These are phyloP conservation scores for Griposia aprilina DNA, from an alignment of 2,888 invertebrate genomes.

Conservation along the genomic window DNA sequence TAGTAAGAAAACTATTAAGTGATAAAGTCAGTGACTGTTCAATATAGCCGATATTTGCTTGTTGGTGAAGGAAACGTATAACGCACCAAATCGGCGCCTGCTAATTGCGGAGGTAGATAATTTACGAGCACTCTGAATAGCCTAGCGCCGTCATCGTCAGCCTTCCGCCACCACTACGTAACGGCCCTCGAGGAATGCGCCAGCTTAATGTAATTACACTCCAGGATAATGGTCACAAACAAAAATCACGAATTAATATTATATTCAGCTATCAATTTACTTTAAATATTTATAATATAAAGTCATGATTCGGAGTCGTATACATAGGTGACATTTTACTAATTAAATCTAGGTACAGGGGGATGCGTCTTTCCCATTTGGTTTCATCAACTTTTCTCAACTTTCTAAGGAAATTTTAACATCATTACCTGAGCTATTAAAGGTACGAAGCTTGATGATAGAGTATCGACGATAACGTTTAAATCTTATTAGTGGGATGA, in stretches of 20 bases:
- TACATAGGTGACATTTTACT: constrained; percentile 34
- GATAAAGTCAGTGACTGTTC: constrained; percentile 63
- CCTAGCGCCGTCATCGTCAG: constrained; percentile 74
- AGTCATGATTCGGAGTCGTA: constrained; percentile 30
- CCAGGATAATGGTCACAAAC: constrained; percentile 34
- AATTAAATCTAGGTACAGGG: constrained; percentile 36
- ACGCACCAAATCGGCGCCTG: constrained; percentile 88
- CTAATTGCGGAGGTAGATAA: constrained; percentile 87
- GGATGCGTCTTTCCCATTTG: constrained; percentile 40
- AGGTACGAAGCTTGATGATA: constrained; percentile 67
- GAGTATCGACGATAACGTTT: constrained; percentile 72
- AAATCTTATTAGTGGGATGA: constrained; percentile 80
- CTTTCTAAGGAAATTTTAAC: constrained; percentile 71
- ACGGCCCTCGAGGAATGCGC: constrained; percentile 62
- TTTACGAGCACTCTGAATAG: constrained; percentile 84
- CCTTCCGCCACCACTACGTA: constrained; percentile 74
- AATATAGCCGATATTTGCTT: constrained; percentile 61
- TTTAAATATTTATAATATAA: constrained; percentile 13
- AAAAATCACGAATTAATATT: constrained; percentile 14
- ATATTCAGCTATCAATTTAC: constrained; percentile 26
- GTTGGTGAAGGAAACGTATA: constrained; percentile 75
- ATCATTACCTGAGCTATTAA: constrained; percentile 59
- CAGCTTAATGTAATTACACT: constrained; percentile 38
- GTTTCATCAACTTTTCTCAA: constrained; percentile 54
- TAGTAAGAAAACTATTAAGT: constrained; percentile 38